Percentiles rank a stretch among this genome's conserved stretches.
phyloP scores from a whole-genome alignment of 1,140 invertebrate species.

The Cheumatopsyche charites region DNA sequence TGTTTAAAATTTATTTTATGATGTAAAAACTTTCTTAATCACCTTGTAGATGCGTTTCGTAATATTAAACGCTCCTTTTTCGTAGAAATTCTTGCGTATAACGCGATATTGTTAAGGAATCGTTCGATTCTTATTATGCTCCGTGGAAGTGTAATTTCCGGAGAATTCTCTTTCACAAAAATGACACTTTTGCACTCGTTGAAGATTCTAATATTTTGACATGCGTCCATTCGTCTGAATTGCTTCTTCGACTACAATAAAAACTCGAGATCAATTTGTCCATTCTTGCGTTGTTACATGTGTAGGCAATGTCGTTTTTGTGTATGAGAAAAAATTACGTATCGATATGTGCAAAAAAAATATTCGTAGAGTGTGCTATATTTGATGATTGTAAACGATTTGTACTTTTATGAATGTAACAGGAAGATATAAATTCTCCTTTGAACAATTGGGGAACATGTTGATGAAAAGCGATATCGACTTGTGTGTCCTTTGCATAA shows the following conservation, averaged over 20 bases:
- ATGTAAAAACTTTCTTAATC: too few relatives aligned
- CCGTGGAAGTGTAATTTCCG: constrained; percentile 7
- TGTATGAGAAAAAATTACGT: background rate
- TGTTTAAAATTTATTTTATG: background rate
- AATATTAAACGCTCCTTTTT: background rate
- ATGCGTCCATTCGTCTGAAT: background rate
- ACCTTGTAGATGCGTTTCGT: background rate
- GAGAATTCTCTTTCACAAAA: background rate
- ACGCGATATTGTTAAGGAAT: background rate
- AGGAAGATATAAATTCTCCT: constrained; percentile 7
- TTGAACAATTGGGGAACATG: constrained; percentile 1
- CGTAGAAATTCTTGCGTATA: background rate
- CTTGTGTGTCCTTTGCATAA: background rate
- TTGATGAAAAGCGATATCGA: background rate
- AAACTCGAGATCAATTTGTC: background rate
- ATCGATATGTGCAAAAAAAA: background rate
- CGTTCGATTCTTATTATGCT: constrained; percentile 6
- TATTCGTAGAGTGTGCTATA: background rate
- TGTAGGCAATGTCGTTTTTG: background rate
- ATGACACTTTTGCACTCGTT: background rate
- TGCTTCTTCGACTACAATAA: background rate
- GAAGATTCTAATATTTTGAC: constrained; percentile 18
- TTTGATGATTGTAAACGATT: background rate
- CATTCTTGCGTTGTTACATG: background rate
- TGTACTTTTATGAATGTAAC: background rate